Evolutionary conservation across 2,113 vertebrate species (phyloP).

Genomic region (Falcunculus frontatus): DNA sequence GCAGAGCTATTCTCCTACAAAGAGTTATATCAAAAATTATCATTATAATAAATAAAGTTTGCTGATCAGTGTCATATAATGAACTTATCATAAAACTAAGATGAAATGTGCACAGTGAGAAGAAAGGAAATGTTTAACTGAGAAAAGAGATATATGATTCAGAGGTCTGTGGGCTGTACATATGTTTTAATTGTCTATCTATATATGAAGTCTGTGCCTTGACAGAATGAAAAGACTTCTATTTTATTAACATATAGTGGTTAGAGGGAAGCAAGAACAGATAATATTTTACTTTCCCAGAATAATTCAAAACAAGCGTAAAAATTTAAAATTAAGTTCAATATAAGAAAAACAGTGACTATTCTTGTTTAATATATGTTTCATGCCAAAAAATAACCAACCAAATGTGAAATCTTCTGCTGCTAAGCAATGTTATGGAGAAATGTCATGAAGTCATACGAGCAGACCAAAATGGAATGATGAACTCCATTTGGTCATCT

Average conservation of each 20-base stretch:
- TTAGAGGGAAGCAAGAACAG: background rate
- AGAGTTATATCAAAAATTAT: conserved; percentile 30
- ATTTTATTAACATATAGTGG: background rate
- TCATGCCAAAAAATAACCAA: background rate
- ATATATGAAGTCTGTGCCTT: background rate
- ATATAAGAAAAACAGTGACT: background rate
- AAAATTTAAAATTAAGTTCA: background rate
- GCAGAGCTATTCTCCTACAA: conserved; percentile 5
- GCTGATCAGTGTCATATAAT: background rate
- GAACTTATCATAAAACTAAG: background rate
- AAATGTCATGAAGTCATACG: background rate
- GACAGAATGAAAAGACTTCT: background rate
- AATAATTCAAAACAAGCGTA: background rate
- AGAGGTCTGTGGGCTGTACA: background rate
- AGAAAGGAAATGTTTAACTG: background rate
- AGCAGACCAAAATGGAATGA: background rate
- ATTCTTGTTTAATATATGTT: background rate
- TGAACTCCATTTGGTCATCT: background rate
- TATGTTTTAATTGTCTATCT: background rate
- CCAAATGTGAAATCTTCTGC: background rate
- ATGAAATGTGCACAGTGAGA: background rate
- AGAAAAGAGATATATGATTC: background rate
- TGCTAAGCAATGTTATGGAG: background rate
- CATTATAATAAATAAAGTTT: background rate
- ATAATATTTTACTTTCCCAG: background rate